Evolutionary conservation across 2,113 vertebrate genomes (phyloP), one percentile per base, ranked within the genome.

Genomic region (Atherinomorus stipes): DNA sequence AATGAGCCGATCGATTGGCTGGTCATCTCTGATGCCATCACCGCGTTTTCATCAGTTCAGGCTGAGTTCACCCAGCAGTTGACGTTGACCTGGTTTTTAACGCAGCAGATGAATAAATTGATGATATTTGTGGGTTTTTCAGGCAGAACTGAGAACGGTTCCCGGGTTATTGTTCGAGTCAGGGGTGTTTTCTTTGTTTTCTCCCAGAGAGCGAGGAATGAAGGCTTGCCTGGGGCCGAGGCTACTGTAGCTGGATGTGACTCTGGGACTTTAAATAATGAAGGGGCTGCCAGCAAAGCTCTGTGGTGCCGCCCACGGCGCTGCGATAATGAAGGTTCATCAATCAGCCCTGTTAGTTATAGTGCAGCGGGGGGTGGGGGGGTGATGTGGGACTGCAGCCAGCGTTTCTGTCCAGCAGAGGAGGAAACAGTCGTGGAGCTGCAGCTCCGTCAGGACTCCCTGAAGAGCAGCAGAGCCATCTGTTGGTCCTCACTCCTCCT

Each of bases 401-500:
- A 31, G 60, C 13, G 23, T 16, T 52, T 23, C 64, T 64, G n/a
- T 49, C 56, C 64, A 15, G 42, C 31, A 34, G 31, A 6, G 38
- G 2, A 16, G 40, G 11, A 13, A 15, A 16, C 40, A 52, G 21
- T 56, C 19, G 22, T 13, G 63, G 50, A 61, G 53, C 53, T 57
- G 31, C 61, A 31, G 56, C 58, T 71, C 72, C 9, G 50, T 50
- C 61, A 25, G 21, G 51, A 28, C 73, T 81, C 73, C 77, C 71
- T 11, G 45, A 23, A 62, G 79, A 80, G 61, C 68, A 7, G 37
- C 66, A 47, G 65, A 68, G 74, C 78, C 83, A 86, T 81, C 86
- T 86, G 78, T 85, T 13, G 61, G 65, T 40, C 72, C 34, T 71
- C 61, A 18, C 22, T 44, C 12, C 8, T 21, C 31, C 31, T 66